phyloP scores from a whole-genome alignment of 2,888 invertebrate species.

The Blastobasis adustella region DNA sequence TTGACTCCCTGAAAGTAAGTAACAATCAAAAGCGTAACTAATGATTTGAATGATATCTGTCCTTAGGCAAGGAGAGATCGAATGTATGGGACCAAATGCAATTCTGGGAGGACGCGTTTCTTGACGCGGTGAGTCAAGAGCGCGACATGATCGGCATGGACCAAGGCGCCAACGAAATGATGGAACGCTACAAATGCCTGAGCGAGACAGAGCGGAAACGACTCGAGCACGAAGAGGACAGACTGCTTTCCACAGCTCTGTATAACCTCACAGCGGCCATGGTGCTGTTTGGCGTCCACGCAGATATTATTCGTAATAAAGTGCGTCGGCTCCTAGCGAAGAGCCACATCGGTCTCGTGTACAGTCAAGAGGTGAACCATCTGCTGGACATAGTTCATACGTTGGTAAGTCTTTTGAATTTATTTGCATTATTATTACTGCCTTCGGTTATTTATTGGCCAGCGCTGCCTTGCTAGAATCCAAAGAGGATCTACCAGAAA shows the following conservation, averaged over 20 bases:
- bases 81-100: constrained; percentile 99
- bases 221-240: constrained; percentile 98
- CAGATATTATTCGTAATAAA: constrained; percentile 90
- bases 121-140: constrained; percentile 98
- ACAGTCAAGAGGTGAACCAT: constrained; percentile 98
- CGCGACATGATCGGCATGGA: constrained; percentile 99
- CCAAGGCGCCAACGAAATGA: constrained; percentile 98
- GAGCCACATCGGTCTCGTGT: constrained; percentile 97
- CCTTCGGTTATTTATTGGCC: too few relatives aligned
- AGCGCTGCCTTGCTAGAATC: too few relatives aligned
- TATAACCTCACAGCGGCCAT: constrained; percentile 97
- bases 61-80: constrained; percentile 83
- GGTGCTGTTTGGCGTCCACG: constrained; percentile 92
- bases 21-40: too few relatives aligned
- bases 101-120: constrained; percentile 99
- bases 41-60: background rate
- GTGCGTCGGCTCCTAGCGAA: constrained; percentile 94
- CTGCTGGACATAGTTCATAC: constrained; percentile 95
- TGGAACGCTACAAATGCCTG: constrained; percentile 96
- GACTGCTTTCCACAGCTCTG: constrained; percentile 93
- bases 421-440: background rate
- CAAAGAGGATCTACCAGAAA: too few relatives aligned
- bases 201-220: constrained; percentile 95
- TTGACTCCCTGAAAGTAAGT: too few relatives aligned
- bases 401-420: constrained; percentile 78